Evolutionary conservation across 2,113 vertebrate species (phyloP).

Genomic region (Poeciliopsis turrubarensis): DNA sequence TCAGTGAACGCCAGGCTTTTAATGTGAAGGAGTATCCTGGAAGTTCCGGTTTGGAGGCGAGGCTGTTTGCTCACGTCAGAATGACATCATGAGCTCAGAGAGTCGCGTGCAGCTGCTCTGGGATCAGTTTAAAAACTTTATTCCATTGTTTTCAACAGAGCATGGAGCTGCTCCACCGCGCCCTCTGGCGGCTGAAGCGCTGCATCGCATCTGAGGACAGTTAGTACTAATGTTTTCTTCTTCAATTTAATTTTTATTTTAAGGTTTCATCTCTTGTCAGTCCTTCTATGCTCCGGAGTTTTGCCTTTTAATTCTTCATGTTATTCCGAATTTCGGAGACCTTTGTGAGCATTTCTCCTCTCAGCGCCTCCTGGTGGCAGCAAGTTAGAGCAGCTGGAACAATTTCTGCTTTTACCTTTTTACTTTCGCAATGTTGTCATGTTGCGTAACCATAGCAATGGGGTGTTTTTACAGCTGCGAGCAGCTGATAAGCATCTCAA

Average conservation of each 20-base stretch:
- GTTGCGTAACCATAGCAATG: no score
- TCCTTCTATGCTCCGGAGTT: neutral
- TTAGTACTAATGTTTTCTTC: no score
- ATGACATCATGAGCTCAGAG: neutral
- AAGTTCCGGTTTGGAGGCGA: neutral
- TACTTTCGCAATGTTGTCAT: no score
- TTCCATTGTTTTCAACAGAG: neutral
- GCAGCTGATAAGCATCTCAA: no score
- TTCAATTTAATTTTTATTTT: neutral
- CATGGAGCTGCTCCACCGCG: neutral
- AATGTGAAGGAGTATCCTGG: neutral
- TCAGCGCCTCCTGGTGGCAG: no score
- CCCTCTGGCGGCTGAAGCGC: conserved; percentile 1
- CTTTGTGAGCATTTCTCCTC: no score
- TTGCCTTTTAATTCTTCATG: no score
- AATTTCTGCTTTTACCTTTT: no score
- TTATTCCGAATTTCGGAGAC: no score
- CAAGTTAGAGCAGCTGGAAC: no score
- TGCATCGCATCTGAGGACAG: neutral
- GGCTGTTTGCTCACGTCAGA: neutral
- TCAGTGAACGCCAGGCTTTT: neutral
- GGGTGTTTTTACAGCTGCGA: no score
- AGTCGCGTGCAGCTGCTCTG: neutral
- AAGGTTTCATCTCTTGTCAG: neutral
- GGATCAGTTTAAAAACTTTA: neutral